Evolutionary conservation across 1,140 invertebrate genomes (phyloP).

Genomic region (Portunus trituberculatus): DNA sequence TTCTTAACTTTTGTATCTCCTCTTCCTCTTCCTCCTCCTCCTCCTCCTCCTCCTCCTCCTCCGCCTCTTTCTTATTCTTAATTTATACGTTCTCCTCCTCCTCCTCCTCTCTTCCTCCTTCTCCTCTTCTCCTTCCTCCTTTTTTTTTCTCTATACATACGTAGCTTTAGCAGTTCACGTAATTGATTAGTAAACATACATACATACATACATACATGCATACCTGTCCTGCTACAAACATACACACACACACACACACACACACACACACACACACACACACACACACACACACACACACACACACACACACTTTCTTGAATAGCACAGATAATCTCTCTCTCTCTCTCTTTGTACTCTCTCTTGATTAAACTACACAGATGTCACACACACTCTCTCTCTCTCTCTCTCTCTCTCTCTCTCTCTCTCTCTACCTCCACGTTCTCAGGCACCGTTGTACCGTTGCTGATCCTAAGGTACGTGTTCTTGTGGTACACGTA

Average conservation of each 20-base stretch:
- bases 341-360: neutral
- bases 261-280: no score
- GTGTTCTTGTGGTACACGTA: slow-evolving; percentile 75
- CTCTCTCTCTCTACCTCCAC: slow-evolving; percentile 64
- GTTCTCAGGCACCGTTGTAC: slow-evolving; percentile 69
- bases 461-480: slow-evolving; percentile 74
- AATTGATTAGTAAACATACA: neutral
- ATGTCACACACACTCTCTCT: neutral
- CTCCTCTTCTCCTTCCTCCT: neutral
- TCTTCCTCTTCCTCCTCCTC: slow-evolving; percentile 9
- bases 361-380: no score
- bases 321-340: neutral
- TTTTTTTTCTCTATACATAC: neutral
- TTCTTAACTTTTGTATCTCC: neutral
- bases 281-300: no score
- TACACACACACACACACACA: neutral
- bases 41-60: neutral
- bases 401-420: no score
- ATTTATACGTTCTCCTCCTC: neutral
- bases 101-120: neutral
- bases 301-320: neutral
- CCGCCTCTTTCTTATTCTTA: neutral
- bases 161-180: neutral
- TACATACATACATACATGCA: neutral
- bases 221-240: neutral